A percentile compares a stretch with the other conserved stretches of the same genome.
Conservation (phyloP, 2,888 invertebrate species). For the Tiliacea aurago region DNA sequence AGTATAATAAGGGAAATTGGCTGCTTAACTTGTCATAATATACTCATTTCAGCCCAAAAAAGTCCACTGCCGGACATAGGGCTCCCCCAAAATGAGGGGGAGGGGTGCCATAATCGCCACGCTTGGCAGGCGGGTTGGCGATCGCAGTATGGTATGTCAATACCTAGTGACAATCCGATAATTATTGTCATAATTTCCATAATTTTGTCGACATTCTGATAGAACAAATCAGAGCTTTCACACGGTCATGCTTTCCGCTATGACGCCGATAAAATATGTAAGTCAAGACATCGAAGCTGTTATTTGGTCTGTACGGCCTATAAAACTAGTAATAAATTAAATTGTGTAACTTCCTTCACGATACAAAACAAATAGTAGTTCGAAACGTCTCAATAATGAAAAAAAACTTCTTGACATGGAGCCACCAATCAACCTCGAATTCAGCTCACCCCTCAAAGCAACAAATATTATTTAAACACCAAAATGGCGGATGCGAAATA, state of each 20-base stretch:
- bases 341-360: conserved; percentile 3
- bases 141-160: no score
- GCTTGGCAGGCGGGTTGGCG: no score
- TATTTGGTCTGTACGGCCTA: not conserved
- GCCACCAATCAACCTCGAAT: conserved; percentile 17
- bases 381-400: not conserved
- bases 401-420: conserved; percentile 4
- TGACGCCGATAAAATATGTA: not conserved
- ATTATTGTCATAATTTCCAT: conserved; percentile 1
- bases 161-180: not conserved
- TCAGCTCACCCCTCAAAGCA: conserved; percentile 26
- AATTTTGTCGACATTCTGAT: conserved; percentile 2
- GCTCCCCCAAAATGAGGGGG: no score
- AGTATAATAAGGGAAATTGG: not conserved
- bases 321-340: conserved; percentile 8
- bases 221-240: conserved; percentile 23
- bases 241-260: conserved; percentile 9
- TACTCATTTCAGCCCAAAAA: no score
- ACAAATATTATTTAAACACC: conserved; percentile 67
- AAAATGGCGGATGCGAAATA: conserved; percentile 84
- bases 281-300: not conserved
- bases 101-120: no score
- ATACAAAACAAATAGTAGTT: not conserved
- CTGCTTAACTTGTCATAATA: conserved; percentile 4
- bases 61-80: no score